Conservation (phyloP, 2,888 invertebrate species). For the Hesperia comma region DNA sequence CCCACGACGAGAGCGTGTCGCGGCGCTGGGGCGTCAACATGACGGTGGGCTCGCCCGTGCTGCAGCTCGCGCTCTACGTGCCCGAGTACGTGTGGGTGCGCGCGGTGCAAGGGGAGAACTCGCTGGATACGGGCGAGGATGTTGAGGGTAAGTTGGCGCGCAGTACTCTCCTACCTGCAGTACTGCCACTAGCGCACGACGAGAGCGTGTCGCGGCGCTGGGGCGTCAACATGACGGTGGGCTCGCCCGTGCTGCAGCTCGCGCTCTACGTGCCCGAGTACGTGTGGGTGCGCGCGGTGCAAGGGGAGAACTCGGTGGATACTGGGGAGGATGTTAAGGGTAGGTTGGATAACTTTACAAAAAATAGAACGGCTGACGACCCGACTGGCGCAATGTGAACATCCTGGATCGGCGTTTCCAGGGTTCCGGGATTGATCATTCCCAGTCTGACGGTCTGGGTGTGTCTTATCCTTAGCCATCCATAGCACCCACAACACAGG, state of each 20-base stretch:
- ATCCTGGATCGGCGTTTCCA: too few species aligned
- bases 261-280: constrained; percentile 89
- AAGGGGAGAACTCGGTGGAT: constrained; percentile 62
- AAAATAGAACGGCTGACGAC: too few species aligned
- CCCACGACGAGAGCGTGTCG: constrained; percentile 92
- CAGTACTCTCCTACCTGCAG: constrained; percentile 90
- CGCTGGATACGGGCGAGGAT: constrained; percentile 62
- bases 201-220: constrained; percentile 92
- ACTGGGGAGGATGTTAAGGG: constrained; percentile 66
- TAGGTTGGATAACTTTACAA: too few species aligned
- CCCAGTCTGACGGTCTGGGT: too few species aligned
- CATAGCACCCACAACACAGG: too few species aligned
- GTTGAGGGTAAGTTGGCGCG: constrained; percentile 57
- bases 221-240: constrained; percentile 93
- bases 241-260: constrained; percentile 92
- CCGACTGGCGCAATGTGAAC: too few species aligned
- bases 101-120: constrained; percentile 64
- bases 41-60: constrained; percentile 91
- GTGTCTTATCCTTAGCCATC: too few species aligned
- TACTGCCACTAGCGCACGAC: constrained; percentile 91
- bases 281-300: constrained; percentile 68
- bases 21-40: constrained; percentile 95
- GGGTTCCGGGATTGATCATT: too few species aligned
- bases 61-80: constrained; percentile 91
- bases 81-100: constrained; percentile 82